Evolutionary conservation across 1,140 invertebrate genomes (phyloP).

Genomic region (Acyrthosiphon pisum): DNA sequence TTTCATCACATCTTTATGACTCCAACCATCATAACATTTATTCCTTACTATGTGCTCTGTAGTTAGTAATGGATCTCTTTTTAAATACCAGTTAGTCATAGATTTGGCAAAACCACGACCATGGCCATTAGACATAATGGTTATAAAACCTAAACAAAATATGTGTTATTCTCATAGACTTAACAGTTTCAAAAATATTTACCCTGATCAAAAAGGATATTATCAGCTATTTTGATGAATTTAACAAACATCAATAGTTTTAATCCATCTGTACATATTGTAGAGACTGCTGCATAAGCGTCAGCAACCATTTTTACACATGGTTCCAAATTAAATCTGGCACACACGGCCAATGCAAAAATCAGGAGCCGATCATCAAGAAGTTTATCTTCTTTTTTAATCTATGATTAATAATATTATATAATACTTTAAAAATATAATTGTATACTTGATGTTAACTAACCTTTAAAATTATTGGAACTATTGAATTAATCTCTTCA

Average conservation of each 20-base stretch:
- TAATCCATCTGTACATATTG: constrained; percentile 41
- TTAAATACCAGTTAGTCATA: constrained; percentile 29
- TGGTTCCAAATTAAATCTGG: constrained; percentile 1
- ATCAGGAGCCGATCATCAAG: constrained; percentile 29
- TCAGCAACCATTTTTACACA: constrained; percentile 21
- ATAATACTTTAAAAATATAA: not conserved
- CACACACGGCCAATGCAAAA: constrained; percentile 28
- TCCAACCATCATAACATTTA: constrained; percentile 19
- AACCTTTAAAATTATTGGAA: constrained; percentile 50
- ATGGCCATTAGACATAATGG: not conserved
- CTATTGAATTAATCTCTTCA: constrained; percentile 47
- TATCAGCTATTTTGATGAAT: not conserved
- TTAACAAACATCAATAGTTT: constrained; percentile 47
- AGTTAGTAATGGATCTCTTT: constrained; percentile 46
- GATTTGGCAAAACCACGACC: not conserved
- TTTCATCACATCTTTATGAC: constrained; percentile 38
- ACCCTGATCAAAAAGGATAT: constrained; percentile 22
- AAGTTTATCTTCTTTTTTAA: constrained; percentile 42
- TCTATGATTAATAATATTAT: not conserved
- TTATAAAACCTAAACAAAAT: constrained; percentile 25
- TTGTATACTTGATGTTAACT: not conserved
- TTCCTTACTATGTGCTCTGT: not conserved
- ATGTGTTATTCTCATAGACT: not conserved
- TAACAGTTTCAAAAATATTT: not conserved
- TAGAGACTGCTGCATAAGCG: constrained; percentile 37